Evolutionary conservation across 2,888 invertebrate genomes (phyloP), one percentile per base, ranked within the genome.

Genomic region (Tiphia femorata): DNA sequence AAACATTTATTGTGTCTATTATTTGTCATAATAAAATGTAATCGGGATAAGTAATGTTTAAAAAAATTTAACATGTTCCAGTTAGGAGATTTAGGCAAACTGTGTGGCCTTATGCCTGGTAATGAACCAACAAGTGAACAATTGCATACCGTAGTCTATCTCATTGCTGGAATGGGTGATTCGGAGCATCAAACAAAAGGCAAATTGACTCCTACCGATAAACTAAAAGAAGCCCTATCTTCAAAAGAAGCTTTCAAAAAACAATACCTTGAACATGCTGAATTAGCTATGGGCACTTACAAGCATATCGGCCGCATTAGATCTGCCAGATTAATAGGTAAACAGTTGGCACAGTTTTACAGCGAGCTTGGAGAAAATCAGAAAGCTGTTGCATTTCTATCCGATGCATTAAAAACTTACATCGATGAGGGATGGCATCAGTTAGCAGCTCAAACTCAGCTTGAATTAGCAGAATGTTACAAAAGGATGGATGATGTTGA

Each of bases 271-370:
- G 97, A 97, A 84, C 84, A 97, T 56, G 95, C 96, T 0, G 98
- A 98, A 81, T 84, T 97, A 62, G 96, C 97, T 0, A 96, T 97
- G 90, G 96, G 97, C 47, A 97, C 97, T 0, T 97, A 95, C 79
- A 98, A 98, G 78, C 97, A 97, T 84, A 96, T 97, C 62, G 92
- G 86, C 7, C 83, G 87, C 5, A 85, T 90, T 70, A 88, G 95
- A 67, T 96, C 93, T 49, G 97, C 97, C 0, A 89, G 96, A 35
- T 87, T 93, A 41, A 94, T 97, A 52, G 97, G 97, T 0, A 88
- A 92, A 30, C 94, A 97, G 75, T 84, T 98, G 43, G 96, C 97
- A 0, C 89, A 92, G 20, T 97, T 97, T 81, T 97, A 98, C 83
- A 91, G 94, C 70, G 91, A 92, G 62, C 86, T 94, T 6, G 92